Evolutionary conservation across 2,113 vertebrate genomes (phyloP), one percentile per base, ranked within the genome.

Genomic region (Macrotis lagotis): DNA sequence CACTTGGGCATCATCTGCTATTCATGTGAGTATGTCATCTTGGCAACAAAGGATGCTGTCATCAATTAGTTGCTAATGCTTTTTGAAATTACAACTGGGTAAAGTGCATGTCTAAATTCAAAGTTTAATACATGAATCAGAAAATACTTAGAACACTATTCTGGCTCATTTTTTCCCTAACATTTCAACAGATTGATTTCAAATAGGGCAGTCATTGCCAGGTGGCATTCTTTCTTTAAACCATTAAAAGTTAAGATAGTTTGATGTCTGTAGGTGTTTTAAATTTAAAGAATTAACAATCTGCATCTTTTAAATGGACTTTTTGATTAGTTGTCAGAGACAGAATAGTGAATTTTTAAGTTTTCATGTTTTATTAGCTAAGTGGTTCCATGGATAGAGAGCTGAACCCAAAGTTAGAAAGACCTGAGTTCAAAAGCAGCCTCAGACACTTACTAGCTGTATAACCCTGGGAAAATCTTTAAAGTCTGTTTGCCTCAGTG

Each of bases 51-150:
- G 93, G 94, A 92, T 50, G 53, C 3, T 91, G 2, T 49, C 44
- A 95, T 50, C 50, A 22, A 28, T 88, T 93, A 95, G 37, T 91
- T n/a, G 8, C 28, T 92, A 83, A 93, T 91, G 37, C 59, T 93
- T 90, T 95, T 49, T 94, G 90, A 66, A 91, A 6, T 91, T 94
- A 91, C 92, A 93, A 92, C 89, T 92, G 91, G 96, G n/a, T 83
- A 83, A 94, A 53, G 50, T 28, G 3, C 26, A 88, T 59, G 24
- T 91, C 48, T 53, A 93, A 26, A 95, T 50, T 25, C 37, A 51
- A 93, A 83, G 55, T 51, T 96, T 95, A 55, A 83, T 16, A 44
- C n/a, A 83, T 44, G n/a, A 83, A 96, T 53, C 55, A 83, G n/a
- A 93, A 93, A 95, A 93, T 28, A 94, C 91, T 91, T n/a, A 92